These are phyloP conservation scores for Cromileptes altivelis DNA, from an alignment of 2,113 vertebrate species.

Conservation along the genomic window DNA sequence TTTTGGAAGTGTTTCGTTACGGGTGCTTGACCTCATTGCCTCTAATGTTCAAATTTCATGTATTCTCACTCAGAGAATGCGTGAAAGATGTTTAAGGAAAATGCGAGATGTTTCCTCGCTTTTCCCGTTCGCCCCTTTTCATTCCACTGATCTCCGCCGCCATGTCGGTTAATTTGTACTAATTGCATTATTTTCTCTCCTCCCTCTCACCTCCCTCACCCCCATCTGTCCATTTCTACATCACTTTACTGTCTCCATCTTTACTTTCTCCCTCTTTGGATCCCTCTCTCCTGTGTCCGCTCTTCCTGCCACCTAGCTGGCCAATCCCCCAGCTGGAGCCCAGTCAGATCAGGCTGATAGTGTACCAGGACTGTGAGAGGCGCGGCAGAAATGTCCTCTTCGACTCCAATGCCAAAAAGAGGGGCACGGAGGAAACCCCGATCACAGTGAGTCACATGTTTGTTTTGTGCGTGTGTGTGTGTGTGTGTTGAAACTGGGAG, in stretches of 20 bases:
- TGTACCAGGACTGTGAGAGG: slow-evolving; percentile 98
- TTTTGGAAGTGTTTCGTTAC: slow-evolving; percentile 5
- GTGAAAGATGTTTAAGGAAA: slow-evolving; percentile 1
- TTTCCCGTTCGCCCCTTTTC: neutral
- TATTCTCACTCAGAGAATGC: neutral
- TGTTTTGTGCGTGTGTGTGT: neutral
- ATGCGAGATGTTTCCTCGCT: neutral
- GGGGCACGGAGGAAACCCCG: slow-evolving; percentile 89
- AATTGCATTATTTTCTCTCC: neutral
- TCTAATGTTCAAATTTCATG: neutral
- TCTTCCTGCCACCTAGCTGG: slow-evolving; percentile 86
- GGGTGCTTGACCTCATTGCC: neutral
- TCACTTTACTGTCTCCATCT: neutral
- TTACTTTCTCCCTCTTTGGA: neutral
- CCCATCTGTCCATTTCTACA: neutral
- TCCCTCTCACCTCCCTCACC: neutral
- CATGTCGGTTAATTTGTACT: neutral
- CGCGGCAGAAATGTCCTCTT: slow-evolving; percentile 97
- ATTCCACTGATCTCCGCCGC: neutral
- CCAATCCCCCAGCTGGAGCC: slow-evolving; percentile 95
- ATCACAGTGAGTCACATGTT: slow-evolving; percentile 88
- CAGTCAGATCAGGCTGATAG: slow-evolving; percentile 95
- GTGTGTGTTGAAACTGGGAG: slow-evolving; percentile 1
- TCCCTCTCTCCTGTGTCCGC: slow-evolving; percentile 24
- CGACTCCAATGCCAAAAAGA: slow-evolving; percentile 95